Percentiles rank a stretch among this genome's conserved stretches.
These are phyloP conservation scores for Heliconius himera DNA, from an alignment of 1,140 invertebrate species.

Conservation along the genomic window DNA sequence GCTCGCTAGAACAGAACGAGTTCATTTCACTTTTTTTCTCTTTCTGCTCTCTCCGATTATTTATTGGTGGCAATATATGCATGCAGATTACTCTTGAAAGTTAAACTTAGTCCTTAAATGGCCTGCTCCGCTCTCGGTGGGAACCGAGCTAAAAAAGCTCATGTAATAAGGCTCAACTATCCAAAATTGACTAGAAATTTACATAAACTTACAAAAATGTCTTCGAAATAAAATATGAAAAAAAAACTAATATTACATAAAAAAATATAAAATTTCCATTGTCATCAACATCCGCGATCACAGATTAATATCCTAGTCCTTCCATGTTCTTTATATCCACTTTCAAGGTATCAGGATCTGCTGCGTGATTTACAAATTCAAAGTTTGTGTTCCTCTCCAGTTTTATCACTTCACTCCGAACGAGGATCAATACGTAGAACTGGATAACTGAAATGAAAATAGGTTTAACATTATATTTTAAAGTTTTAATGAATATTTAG, in stretches of 20 bases:
- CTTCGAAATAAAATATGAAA: neutral
- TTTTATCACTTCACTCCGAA: slow-evolving; percentile 31
- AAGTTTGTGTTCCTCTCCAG: slow-evolving; percentile 26
- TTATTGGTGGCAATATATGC: too few relatives aligned
- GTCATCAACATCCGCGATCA: neutral
- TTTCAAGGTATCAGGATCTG: neutral
- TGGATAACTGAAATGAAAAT: slow-evolving; percentile 25
- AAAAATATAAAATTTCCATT: too few relatives aligned
- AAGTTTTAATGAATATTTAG: too few relatives aligned
- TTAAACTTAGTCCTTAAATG: too few relatives aligned
- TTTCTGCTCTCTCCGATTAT: too few relatives aligned
- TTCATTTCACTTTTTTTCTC: too few relatives aligned
- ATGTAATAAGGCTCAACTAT: neutral
- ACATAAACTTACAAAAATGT: neutral
- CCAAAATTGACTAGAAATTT: neutral
- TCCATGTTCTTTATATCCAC: neutral
- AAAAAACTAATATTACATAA: neutral
- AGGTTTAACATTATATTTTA: neutral
- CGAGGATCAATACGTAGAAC: slow-evolving; percentile 29
- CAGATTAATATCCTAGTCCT: neutral
- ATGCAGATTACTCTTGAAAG: too few relatives aligned
- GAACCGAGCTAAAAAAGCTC: neutral
- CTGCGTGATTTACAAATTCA: slow-evolving; percentile 24
- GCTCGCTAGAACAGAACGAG: too few relatives aligned
- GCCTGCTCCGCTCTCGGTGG: too few relatives aligned